phyloP scores from a whole-genome alignment of 2,888 invertebrate genomes.

The Tortricodes alternella region DNA sequence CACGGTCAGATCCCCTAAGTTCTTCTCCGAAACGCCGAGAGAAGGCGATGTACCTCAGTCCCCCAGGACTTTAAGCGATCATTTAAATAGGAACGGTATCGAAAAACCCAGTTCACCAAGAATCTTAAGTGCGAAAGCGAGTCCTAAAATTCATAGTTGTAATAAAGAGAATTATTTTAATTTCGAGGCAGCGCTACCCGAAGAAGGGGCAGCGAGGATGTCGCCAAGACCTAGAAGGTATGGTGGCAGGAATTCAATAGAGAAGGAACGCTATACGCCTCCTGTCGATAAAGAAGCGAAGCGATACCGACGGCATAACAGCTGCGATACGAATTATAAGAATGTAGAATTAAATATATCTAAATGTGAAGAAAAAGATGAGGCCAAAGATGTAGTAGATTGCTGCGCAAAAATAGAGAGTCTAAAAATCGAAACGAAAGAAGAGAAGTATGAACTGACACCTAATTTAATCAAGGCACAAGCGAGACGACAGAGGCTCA shows the following conservation, averaged over 20 bases:
- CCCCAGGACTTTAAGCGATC: conserved; percentile 61
- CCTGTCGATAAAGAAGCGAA: conserved; percentile 69
- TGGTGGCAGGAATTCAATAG: conserved; percentile 71
- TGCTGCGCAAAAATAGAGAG: conserved; percentile 68
- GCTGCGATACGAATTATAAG: conserved; percentile 73
- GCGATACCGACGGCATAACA: conserved; percentile 70
- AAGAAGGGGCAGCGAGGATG: conserved; percentile 50
- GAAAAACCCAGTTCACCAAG: conserved; percentile 70
- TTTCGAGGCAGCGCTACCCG: conserved; percentile 58
- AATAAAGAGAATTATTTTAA: conserved; percentile 78
- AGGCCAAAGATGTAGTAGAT: conserved; percentile 65
- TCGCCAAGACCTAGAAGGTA: conserved; percentile 66
- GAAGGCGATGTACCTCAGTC: conserved; percentile 68
- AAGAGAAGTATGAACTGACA: conserved; percentile 49
- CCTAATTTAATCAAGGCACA: conserved; percentile 63
- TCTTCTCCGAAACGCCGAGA: conserved; percentile 70
- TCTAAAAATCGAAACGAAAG: conserved; percentile 54
- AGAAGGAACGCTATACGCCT: conserved; percentile 69
- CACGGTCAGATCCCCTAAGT: conserved; percentile 71
- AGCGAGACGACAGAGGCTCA: conserved; percentile 75
- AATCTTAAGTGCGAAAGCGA: conserved; percentile 61
- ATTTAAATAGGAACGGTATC: conserved; percentile 63
- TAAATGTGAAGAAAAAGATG: conserved; percentile 60
- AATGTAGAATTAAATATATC: conserved; percentile 62
- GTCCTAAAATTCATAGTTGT: conserved; percentile 69